Evolutionary conservation across 2,888 invertebrate genomes (phyloP).

Genomic region (Drosophila planitibia): DNA sequence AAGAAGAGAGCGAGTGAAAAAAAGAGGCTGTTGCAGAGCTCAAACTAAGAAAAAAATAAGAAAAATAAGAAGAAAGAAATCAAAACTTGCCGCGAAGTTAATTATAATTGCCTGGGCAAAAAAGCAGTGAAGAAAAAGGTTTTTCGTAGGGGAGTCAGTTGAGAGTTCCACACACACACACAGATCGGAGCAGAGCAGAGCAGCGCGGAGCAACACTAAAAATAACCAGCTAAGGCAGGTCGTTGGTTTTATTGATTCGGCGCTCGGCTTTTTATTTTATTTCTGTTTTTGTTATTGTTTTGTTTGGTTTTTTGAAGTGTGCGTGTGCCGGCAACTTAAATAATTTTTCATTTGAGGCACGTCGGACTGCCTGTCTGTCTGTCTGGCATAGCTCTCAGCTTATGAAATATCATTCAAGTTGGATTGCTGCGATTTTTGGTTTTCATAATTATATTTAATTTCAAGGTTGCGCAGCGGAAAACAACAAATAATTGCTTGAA

Average conservation of each 20-base stretch:
- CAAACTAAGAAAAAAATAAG: conserved; percentile 23
- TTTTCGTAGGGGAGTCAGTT: conserved; percentile 33
- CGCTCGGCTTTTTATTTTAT: conserved; percentile 50
- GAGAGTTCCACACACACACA: conserved; percentile 19
- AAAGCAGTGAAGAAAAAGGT: conserved; percentile 32
- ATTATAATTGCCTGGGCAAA: conserved; percentile 79
- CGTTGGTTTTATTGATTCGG: conserved; percentile 78
- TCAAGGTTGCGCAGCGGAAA: conserved; percentile 75
- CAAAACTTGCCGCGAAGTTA: conserved; percentile 81
- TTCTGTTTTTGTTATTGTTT: conserved; percentile 1
- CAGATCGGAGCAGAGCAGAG: not conserved
- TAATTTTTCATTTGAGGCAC: conserved; percentile 79
- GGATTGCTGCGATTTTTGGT: conserved; percentile 61
- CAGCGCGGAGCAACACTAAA: not conserved
- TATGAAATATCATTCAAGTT: conserved; percentile 77
- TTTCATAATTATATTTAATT: conserved; percentile 81
- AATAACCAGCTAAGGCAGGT: conserved; percentile 38
- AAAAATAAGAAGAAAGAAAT: conserved; percentile 44
- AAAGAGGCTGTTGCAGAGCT: conserved; percentile 30
- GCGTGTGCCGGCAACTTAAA: conserved; percentile 79
- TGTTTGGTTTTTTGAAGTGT: conserved; percentile 46
- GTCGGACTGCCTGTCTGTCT: conserved; percentile 28
- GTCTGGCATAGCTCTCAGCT: conserved; percentile 45
- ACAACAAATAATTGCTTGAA: conserved; percentile 67
- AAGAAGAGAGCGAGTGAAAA: conserved; percentile 21